Base-by-base conservation (phyloP, 2,113 vertebrate species). In the Solea senegalensis region DNA sequence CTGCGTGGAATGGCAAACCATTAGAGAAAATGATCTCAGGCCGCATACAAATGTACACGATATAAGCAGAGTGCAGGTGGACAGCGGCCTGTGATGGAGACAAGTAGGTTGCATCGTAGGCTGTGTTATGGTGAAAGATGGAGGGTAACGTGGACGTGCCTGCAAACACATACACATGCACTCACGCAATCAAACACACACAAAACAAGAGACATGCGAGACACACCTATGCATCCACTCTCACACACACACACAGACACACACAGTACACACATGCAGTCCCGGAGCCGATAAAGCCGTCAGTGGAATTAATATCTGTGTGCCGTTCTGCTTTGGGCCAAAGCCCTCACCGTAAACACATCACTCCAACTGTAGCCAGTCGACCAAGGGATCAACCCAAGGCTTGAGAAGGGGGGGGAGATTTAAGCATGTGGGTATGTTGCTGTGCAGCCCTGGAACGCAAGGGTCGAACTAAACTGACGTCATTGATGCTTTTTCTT, bases 1-100 rank as follows among this genome's bases (percentile, higher is more conserved):
- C 84, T 74, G 71, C 61, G 58, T 72, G 70, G 76, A 85, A 85
- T 58, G 78, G 86, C 45, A 61, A 52, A 77, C 81, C 80, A 89
- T 89, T 89, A 86, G 78, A 3, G 26, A 72, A 21, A 82, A 88
- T 85, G 85, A 90, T 88, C 85, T 84, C 70, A 71, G 74, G 44
- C 65, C n/a, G 64, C 77, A 84, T 86, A 88, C 81, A 78, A 83
- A 90, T 85, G 73, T 74, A 81, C 68, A 60, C 77, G 78, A 81
- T 84, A 78, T 68, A 86, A 74, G 80, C 62, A 34, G 66, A 81
- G 71, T 70, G 28, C 83, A 86, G 87, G 83, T 86, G 85, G 80
- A 88, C 86, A 80, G 86, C 50, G 68, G 34, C 65, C 39, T 39
- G 60, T 86, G 76, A 91, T 90, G 70, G 80, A 83, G 81, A 82